A percentile compares a stretch with the other conserved stretches of the same genome.
phyloP scores from a whole-genome alignment of 2,888 invertebrate genomes.

The Lepas anatifera region DNA sequence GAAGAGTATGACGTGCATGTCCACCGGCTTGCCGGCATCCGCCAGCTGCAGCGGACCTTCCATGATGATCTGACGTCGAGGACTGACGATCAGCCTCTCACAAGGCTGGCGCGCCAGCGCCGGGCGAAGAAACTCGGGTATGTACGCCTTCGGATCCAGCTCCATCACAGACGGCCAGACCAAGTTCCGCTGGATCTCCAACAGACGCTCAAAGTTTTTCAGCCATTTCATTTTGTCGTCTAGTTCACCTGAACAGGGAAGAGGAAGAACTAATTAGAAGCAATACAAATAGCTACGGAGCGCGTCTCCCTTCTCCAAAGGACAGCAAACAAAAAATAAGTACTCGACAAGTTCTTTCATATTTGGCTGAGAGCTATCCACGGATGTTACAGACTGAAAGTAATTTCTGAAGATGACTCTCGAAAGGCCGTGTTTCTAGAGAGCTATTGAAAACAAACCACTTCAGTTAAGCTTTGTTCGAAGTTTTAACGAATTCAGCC shows the following conservation, averaged over 20 bases:
- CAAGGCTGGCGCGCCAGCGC: constrained; percentile 47
- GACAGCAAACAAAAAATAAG: no score
- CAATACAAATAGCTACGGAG: no score
- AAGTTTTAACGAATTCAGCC: no score
- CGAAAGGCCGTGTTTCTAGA: no score
- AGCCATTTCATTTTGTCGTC: constrained; percentile 53
- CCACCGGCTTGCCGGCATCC: constrained; percentile 44
- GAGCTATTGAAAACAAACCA: no score
- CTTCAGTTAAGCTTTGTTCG: no score
- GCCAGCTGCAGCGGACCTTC: constrained; percentile 39
- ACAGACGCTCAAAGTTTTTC: constrained; percentile 48
- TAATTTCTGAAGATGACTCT: no score
- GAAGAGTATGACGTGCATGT: constrained; percentile 47
- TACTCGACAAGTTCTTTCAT: no score
- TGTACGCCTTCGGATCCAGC: constrained; percentile 44
- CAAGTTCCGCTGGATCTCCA: constrained; percentile 47
- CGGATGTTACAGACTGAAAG: no score
- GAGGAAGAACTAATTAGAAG: no score
- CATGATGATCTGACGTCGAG: constrained; percentile 35
- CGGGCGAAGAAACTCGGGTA: constrained; percentile 41
- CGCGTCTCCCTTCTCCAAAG: no score
- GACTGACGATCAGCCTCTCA: constrained; percentile 45
- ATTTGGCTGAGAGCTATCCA: no score
- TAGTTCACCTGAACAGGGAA: constrained; percentile 47
- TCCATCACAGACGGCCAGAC: constrained; percentile 48